Evolutionary conservation across 2,113 vertebrate species (phyloP), one percentile per base, ranked within the genome.

Genomic region (Psilopsiagon aurifrons): DNA sequence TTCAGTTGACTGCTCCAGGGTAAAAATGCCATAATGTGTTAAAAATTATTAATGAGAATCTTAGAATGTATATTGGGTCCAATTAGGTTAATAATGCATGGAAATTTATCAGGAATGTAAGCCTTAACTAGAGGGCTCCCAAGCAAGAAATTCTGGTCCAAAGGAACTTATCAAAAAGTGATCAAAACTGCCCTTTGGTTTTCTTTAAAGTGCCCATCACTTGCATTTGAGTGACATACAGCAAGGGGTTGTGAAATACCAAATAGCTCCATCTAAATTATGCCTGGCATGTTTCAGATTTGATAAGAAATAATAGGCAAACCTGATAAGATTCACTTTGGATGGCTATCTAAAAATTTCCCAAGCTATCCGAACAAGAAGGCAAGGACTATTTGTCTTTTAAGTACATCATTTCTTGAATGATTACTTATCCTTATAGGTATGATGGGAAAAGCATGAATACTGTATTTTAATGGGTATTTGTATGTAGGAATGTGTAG

Each of bases 11-110:
- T 63, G 95, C 98, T 98, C 98, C 97, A 97, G 97, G 95, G 86
- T 97, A 91, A 98, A 98, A 97, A 97, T 57, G 44, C 78, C 12
- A 60, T 87, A 95, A 95, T 86, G 77, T 97, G 91, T 98, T 97
- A 91, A 96, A 98, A 98, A 97, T 97, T 97, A 97, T 97, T 98
- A 98, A 98, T 97, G 97, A 97, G 91, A 92, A 77, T 75, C 92
- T 90, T 96, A 80, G 96, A 96, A 98, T 97, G 82, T 96, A 97
- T 96, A 87, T 97, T 98, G 90, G 92, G 96, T 96, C 86, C 95
- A 95, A 97, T 97, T 97, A 97, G 88, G 92, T 97, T 98, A 98
- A 97, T 97, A 96, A 96, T 95, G 96, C 95, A 96, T 94, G 86
- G 90, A 91, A 92, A 97, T 95, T 94, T 93, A 95, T 96, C 96